Base-by-base conservation (phyloP, 2,113 vertebrate genomes). In the Microtus pennsylvanicus region DNA sequence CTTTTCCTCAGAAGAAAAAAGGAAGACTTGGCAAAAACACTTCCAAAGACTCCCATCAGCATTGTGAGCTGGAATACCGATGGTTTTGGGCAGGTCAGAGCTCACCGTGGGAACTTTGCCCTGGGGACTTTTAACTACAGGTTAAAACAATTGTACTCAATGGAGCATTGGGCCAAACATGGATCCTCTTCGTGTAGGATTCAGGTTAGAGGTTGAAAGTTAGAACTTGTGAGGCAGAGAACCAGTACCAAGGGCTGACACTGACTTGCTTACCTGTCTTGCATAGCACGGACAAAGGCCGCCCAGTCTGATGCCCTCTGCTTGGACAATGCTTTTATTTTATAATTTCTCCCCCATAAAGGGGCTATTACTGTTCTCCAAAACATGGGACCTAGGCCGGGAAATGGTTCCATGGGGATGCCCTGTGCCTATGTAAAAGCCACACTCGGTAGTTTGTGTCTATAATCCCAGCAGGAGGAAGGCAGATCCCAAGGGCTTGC, bases 191-290 rank as follows among this genome's bases (percentile, higher is more conserved):
- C 45, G 12, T 13, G 21, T 1, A 38, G 17, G 22, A 47, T 26
- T 7, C 22, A 33, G n/a, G 10, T 9, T 11, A 3, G 16, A 58
- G 21, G 10, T 21, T 45, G n/a, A 58, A 26, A 76, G 58, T 30
- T 28, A 19, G 9, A 17, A 8, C 33, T 33, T 16, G 1, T 21
- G 7, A n/a, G 9, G 28, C 16, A 55, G 45, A 50, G 63, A 26
- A 26, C 19, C 3, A 42, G 10, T 1, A 12, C 26, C 1, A 8
- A 24, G 33, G n/a, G 30, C 38, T 0, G 0, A 3, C 19, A 87
- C 70, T 75, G 19, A 30, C 7, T 28, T 0, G 1, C 17, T 63
- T 24, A 33, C 45, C 45, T 22, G 72, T 35, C 19, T 13, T 33
- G 28, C 21, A 21, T 47, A 76, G 35, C 33, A 21, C 26, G 6